Base-by-base conservation (phyloP, 2,797 vertebrate genomes). In the Sebastes iracundus region DNA sequence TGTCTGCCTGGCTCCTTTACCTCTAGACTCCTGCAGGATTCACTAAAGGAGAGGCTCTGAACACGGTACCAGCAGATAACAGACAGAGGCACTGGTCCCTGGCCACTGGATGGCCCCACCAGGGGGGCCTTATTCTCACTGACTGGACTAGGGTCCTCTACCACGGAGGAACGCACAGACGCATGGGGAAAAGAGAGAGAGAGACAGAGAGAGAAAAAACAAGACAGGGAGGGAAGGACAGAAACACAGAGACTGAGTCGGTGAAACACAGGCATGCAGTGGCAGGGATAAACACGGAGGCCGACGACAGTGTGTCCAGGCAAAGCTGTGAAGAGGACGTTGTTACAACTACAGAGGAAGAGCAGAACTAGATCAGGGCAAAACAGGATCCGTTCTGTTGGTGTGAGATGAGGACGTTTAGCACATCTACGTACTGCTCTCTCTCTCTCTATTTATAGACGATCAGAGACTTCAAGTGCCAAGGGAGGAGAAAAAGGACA, bases 21-120 rank as follows among this genome's bases (percentile, higher is more conserved):
- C 96, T 97, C 96, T 82, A 96, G 93, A 92, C 96, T 96, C 88
- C 93, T 95, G 95, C 96, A 96, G 95, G 94, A 95, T 95, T 96
- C 96, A 96, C 96, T 95, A 96, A 97, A 96, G 95, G 95, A 96
- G 92, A 96, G 94, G 94, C 95, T 97, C 94, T 96, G 96, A 94
- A 95, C 94, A 94, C 95, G 95, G 94, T 96, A 96, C 96, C 96
- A 96, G 96, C 95, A 96, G 95, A 97, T 95, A 95, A 95, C 94
- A 94, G 95, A 95, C 90, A 96, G 94, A 94, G 96, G 94, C 93
- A 96, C 94, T 72, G 96, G 93, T 94, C 95, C 96, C 95, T 96
- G 96, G 94, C 96, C 96, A 95, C 94, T 96, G 94, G 96, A 88
- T 87, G 95, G 93, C 95, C 95, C 96, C 95, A 93, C 84, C 84